These are phyloP conservation scores for Petrocephalus zakoni DNA, from an alignment of 2,113 vertebrate genomes.

Conservation along the genomic window DNA sequence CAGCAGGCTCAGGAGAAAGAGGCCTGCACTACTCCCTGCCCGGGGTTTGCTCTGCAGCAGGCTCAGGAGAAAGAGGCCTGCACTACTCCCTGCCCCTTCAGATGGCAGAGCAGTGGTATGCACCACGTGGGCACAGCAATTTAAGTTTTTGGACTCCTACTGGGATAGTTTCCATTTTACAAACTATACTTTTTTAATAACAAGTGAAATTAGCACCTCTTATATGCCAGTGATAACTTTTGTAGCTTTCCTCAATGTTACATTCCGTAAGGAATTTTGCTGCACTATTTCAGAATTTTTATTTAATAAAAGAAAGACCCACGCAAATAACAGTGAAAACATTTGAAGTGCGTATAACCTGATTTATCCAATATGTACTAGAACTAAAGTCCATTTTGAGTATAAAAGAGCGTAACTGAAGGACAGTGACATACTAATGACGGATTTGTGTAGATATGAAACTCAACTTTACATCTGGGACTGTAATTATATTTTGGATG, in stretches of 20 bases:
- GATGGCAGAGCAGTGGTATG: not conserved
- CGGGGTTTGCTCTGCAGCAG: too few species aligned
- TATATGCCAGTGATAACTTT: not conserved
- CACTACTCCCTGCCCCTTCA: not conserved
- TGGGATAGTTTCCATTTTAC: not conserved
- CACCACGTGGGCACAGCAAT: not conserved
- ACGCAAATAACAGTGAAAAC: not conserved
- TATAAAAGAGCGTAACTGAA: not conserved
- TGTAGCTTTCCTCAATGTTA: not conserved
- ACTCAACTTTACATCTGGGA: not conserved
- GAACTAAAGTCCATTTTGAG: not conserved
- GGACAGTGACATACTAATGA: not conserved
- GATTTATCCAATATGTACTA: not conserved
- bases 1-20: not conserved
- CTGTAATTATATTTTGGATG: not conserved
- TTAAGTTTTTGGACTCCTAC: not conserved
- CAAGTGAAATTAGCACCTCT: not conserved
- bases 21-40: not conserved
- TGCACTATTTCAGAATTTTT: not conserved
- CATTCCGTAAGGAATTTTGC: not conserved
- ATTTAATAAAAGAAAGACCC: not conserved
- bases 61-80: not conserved
- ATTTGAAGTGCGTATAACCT: not conserved
- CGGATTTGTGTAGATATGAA: not conserved
- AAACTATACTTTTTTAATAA: not conserved